Conservation (phyloP, 2,113 vertebrate genomes). For the Pygoscelis adeliae region DNA sequence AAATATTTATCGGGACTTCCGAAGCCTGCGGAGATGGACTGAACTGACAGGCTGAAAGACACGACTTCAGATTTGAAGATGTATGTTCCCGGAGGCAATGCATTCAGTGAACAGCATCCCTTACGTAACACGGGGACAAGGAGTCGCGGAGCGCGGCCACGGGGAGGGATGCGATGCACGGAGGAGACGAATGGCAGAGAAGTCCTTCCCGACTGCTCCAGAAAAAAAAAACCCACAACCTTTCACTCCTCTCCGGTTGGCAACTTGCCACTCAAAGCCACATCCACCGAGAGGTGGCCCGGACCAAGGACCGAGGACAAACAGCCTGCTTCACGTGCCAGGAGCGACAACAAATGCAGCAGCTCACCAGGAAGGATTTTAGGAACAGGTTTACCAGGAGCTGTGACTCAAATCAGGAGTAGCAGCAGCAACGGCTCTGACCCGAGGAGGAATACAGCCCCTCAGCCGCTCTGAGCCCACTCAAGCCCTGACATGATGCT, state of each 20-base stretch:
- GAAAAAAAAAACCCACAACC: too few relatives aligned
- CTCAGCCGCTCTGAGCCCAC: neutral
- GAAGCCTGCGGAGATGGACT: neutral
- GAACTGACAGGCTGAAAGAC: neutral
- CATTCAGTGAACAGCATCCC: neutral
- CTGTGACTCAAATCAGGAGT: neutral
- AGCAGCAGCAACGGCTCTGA: neutral
- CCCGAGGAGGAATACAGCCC: neutral
- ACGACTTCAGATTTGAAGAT: neutral
- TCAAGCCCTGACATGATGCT: neutral
- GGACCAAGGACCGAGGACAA: neutral
- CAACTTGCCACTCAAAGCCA: neutral
- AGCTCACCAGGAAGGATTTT: neutral
- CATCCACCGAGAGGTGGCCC: neutral
- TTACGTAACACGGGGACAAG: rapidly evolving
- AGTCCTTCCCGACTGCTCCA: neutral
- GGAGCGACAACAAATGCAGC: neutral
- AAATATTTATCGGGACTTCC: neutral
- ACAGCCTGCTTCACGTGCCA: neutral
- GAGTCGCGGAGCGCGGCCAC: rapidly evolving
- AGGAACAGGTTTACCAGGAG: neutral
- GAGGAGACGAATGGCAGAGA: neutral
- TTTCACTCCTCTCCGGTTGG: neutral
- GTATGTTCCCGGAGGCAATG: neutral
- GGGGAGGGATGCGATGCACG: rapidly evolving